Base-by-base conservation (phyloP, 2,113 vertebrate genomes). In the Lasiurus borealis region DNA sequence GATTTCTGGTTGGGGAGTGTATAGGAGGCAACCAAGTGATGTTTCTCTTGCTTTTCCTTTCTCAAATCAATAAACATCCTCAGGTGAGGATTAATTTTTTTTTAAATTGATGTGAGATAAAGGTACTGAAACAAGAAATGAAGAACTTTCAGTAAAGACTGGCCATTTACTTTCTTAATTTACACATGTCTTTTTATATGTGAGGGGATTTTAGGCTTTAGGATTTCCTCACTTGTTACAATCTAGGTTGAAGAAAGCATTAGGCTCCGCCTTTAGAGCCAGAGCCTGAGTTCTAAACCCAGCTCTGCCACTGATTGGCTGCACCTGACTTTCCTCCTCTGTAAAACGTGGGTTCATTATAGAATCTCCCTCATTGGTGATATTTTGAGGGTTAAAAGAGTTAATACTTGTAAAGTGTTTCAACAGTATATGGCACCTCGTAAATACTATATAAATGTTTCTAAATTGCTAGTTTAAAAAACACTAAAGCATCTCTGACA, bases 31-130 rank as follows among this genome's bases (percentile, higher is more conserved):
- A 68, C 31, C 15, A 31, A 68, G 31, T n/a, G 29, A n/a, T 18
- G 3, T 68, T 68, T 68, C 57, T 62, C 59, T 62, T 10, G 12
- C 3, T 62, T 62, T 4, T 23, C 13, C 64, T 16, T 8, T 64
- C 29, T 66, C 2, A 31, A 68, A 68, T 68, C 31, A 68, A n/a
- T 18, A 18, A 68, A 68, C 31, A 18, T 68, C 5, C 31, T 68
- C 31, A 0, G 27, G 6, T 68, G 31, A 68, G 64, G 13, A 68
- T 68, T 16, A 68, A 14, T 29, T n/a, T n/a, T n/a, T n/a, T n/a
- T n/a, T n/a, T n/a, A n/a, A 72, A 40, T 94, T 97, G 92, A 57
- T 98, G 90, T 95, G 96, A 81, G 78, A 64, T 90, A 94, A 95
- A 97, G 64, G 44, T 80, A 88, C 86, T 96, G 69, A 97, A 96